Evolutionary conservation across 1,140 invertebrate species (phyloP), one percentile per base, ranked within the genome.

Genomic region (Lepidotrigona ventralis): DNA sequence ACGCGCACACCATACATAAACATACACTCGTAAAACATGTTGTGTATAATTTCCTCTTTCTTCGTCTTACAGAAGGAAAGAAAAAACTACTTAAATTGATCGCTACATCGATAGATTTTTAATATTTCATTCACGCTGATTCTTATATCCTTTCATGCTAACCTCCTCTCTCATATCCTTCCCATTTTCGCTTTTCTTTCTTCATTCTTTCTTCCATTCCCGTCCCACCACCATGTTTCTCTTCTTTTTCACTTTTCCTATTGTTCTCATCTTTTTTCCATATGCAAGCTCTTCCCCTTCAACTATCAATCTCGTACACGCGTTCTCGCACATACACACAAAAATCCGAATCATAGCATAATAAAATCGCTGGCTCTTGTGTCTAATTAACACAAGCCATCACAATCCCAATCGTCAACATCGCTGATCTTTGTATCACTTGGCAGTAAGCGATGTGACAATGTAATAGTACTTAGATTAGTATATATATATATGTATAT

Each of bases 401-500:
- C 92, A 93, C 92, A 93, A 93, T 91, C 89, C 89, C 86, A 90
- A 93, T 90, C 39, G 88, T 93, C 90, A 92, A 92, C 92, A 91
- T 91, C 89, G 87, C 91, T 90, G 90, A 91, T 88, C 82, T 89
- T 84, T 85, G 70, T 91, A 89, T 93, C 91, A 91, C 91, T 94
- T 94, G 94, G 93, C 94, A 94, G 94, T 93, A 91, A 94, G 94
- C 93, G 94, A 94, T 94, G 92, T 94, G 94, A 94, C 93, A 94
- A 94, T 94, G 93, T 93, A 94, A 91, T 94, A 93, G 93, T 93
- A 94, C 92, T 92, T 94, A 92, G 90, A 92, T 86, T 92, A 92
- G 23, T 83, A 17, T 83, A 26, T 60, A 29, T 71, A 54, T 70
- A 23, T 56, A 56, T 53, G n/a, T 72, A 33, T 72, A 53, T 33